Evolutionary conservation across 2,888 invertebrate species (phyloP), one percentile per base, ranked within the genome.

Genomic region (Oligia latruncula): DNA sequence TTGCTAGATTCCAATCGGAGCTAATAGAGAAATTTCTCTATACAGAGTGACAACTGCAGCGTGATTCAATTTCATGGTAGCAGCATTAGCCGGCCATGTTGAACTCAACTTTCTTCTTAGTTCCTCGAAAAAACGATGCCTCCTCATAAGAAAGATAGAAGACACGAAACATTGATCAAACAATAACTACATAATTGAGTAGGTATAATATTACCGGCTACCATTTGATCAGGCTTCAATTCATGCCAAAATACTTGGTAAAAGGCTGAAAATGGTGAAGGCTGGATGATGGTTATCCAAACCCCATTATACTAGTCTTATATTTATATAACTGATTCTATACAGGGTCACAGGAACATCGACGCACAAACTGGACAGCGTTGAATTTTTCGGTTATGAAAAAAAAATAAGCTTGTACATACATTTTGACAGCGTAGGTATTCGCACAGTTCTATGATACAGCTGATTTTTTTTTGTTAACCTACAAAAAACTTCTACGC

Each of bases 61-160:
- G 64, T 73, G 82, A 65, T 72, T 60, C 35, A 64, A 70, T 82
- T 72, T 64, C 46, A 35, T 35, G 35, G 15, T 52, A 52, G 11
- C 23, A 40, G 3, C 52, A 55, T 13, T 15, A 55, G 4, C 8
- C 3, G 15, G 0, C 9, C 40, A 20, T 23, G 4, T 77, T 80
- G 23, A 5, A n/a, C 17, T 55, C n/a, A 67, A 55, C 60, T 79
- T 79, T 62, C 29, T 74, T 40, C 79, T 62, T 55, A 60, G 43
- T 80, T 71, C 20, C 23, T 11, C 35, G 13, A 0, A 35, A 62
- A 60, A 62, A 2, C 20, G 11, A 6, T n/a, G 11, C 13, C 52
- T 23, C 5, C 15, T 20, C 15, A 5, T 62, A 6, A 62, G 29
- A 62, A 62, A 11, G 20, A 9, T 65, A 46, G 4, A 29, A 64